Evolutionary conservation across 1,140 invertebrate species (phyloP).

Genomic region (Drosophila busckii): DNA sequence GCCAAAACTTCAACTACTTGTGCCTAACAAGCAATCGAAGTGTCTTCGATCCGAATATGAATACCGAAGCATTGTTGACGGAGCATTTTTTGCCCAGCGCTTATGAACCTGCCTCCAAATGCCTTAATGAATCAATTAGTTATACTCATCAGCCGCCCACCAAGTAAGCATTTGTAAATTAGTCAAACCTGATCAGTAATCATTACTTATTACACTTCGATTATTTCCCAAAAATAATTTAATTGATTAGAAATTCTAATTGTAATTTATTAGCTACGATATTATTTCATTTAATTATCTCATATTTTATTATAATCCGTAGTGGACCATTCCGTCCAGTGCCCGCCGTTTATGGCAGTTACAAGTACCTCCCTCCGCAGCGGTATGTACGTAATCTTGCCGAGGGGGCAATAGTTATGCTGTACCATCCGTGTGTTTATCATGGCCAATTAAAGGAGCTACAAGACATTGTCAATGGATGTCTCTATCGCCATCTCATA

Average conservation of each 20-base stretch:
- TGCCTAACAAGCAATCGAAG: slow-evolving; percentile 73
- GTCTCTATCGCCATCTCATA: slow-evolving; percentile 89
- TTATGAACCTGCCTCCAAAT: slow-evolving; percentile 84
- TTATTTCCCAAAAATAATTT: too few species aligned
- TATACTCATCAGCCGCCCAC: slow-evolving; percentile 84
- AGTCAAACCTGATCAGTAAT: too few species aligned
- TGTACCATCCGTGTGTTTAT: slow-evolving; percentile 94
- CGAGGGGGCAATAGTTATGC: slow-evolving; percentile 90
- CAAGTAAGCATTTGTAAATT: slow-evolving; percentile 79
- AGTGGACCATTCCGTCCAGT: slow-evolving; percentile 90
- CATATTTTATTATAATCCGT: slow-evolving; percentile 46
- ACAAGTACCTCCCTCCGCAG: slow-evolving; percentile 88
- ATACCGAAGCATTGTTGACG: slow-evolving; percentile 80
- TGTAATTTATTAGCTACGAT: too few species aligned
- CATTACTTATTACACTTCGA: too few species aligned
- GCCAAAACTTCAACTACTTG: slow-evolving; percentile 83
- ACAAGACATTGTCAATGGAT: slow-evolving; percentile 83
- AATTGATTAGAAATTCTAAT: too few species aligned
- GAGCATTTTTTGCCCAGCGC: slow-evolving; percentile 82
- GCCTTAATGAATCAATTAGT: slow-evolving; percentile 85
- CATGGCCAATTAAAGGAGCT: slow-evolving; percentile 83
- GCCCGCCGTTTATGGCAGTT: slow-evolving; percentile 91
- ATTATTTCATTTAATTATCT: background rate
- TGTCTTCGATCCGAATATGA: slow-evolving; percentile 79
- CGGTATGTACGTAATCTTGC: slow-evolving; percentile 92